Conservation (phyloP, 1,140 invertebrate species). For the Pseudomyrmex concolor region DNA sequence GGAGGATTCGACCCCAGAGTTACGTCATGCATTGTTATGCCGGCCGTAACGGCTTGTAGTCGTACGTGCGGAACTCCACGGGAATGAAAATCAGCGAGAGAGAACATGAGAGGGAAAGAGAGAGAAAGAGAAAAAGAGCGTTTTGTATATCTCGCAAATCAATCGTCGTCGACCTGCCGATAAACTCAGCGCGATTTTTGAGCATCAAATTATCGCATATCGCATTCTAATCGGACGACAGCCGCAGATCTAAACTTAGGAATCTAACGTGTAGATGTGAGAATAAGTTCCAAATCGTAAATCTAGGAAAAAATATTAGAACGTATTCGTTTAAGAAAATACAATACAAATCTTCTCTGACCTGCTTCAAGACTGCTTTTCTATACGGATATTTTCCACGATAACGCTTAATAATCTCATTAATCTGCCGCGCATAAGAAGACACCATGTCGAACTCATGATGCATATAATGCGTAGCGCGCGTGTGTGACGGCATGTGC, state of each 20-base stretch:
- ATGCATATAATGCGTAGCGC: constrained; percentile 42
- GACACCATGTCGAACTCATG: constrained; percentile 48
- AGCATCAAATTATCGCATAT: background rate
- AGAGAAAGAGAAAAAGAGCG: constrained; percentile 20
- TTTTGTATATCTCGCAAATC: constrained; percentile 14
- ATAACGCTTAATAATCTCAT: constrained; percentile 18
- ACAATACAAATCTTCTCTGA: background rate
- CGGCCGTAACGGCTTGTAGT: constrained; percentile 81
- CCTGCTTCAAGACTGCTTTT: background rate
- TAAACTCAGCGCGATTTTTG: constrained; percentile 24
- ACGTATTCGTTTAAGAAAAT: background rate
- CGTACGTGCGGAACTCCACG: constrained; percentile 80
- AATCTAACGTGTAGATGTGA: background rate
- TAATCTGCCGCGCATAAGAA: constrained; percentile 6
- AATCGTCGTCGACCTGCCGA: constrained; percentile 17
- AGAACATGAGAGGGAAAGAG: background rate
- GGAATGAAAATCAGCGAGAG: constrained; percentile 81
- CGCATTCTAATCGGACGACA: constrained; percentile 3
- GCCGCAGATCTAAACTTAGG: background rate
- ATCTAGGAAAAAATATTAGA: background rate
- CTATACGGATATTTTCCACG: background rate
- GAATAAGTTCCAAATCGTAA: background rate
- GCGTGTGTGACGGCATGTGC: constrained; percentile 43
- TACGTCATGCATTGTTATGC: constrained; percentile 85
- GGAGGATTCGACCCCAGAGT: constrained; percentile 84